Evolutionary conservation across 2,797 vertebrate genomes (phyloP), one percentile per base, ranked within the genome.

Genomic region (Sebastes cheni): DNA sequence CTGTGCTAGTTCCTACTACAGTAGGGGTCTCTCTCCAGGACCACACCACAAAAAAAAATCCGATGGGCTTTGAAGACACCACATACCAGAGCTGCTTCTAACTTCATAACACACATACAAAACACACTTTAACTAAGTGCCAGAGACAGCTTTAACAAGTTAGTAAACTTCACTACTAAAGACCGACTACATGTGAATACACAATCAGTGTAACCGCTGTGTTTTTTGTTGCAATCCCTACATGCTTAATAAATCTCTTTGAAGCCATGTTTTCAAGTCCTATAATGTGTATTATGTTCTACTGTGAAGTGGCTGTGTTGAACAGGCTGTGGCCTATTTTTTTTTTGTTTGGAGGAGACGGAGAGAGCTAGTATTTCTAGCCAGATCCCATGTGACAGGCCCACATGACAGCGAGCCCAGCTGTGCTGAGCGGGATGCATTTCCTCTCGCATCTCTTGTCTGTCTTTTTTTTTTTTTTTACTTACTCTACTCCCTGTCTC

Each of bases 291-390:
- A 22, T 67, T 70, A 18, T 76, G 75, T 84, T 79, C 5, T 20
- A 6, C 73, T 76, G 82, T 84, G 77, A 81, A 70, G 72, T 84
- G 83, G 74, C 77, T 66, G 73, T 59, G 75, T 16, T 54, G 64
- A 80, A 64, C 79, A 86, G 86, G 81, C 90, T 77, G 67, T 89
- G 86, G 72, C 88, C 86, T 90, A 87, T 85, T 90, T 85, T n/a
- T 85, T 67, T 70, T 42, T 67, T 67, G 69, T 88, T 83, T 81
- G 71, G 82, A 82, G 62, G 69, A 89, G 83, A 85, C 80, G 34
- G 75, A 83, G 67, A 84, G 70, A 80, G 79, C 59, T 64, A 67
- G 70, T 87, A 89, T 84, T 81, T 86, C 72, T 50, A 73, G 69
- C 76, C 59, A 72, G 56, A 86, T 90, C 86, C 86, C 88, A 84